Conservation (phyloP, 2,113 vertebrate species). For the Axis porcinus region DNA sequence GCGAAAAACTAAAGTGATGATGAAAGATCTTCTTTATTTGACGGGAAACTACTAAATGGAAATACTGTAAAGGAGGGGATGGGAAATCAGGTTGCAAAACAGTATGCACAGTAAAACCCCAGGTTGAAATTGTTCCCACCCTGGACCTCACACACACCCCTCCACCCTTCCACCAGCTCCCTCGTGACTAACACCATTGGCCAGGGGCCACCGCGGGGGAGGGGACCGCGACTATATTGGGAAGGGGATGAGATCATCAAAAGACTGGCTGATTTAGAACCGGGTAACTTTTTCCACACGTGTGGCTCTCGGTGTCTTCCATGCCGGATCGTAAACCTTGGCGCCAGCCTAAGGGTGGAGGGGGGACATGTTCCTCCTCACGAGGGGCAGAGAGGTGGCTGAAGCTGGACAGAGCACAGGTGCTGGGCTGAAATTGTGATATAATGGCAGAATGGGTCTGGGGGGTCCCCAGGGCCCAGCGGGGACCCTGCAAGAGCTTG, state of each 20-base stretch:
- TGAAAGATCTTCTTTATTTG: not conserved
- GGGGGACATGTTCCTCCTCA: not conserved
- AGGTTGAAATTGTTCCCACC: not conserved
- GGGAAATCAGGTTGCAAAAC: not conserved
- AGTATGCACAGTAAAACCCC: not conserved
- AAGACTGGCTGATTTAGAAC: constrained; percentile 66
- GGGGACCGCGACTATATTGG: constrained; percentile 59
- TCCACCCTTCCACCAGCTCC: not conserved
- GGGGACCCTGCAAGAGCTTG: not conserved
- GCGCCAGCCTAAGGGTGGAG: not conserved
- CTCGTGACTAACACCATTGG: constrained; percentile 44
- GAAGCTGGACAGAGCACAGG: not conserved
- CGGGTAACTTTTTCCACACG: constrained; percentile 66
- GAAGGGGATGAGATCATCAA: constrained; percentile 69
- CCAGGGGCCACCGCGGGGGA: constrained; percentile 32
- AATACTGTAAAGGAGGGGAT: not conserved
- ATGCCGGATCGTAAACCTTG: constrained; percentile 50
- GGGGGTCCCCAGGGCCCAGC: not conserved
- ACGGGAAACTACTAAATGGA: not conserved
- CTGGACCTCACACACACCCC: not conserved
- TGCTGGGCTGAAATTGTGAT: not conserved
- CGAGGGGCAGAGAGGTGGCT: not conserved
- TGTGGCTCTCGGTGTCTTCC: constrained; percentile 54
- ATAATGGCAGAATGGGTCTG: not conserved
- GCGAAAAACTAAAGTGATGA: not conserved